Conservation (phyloP, 2,888 invertebrate genomes). For the Syrista parreyssii region DNA sequence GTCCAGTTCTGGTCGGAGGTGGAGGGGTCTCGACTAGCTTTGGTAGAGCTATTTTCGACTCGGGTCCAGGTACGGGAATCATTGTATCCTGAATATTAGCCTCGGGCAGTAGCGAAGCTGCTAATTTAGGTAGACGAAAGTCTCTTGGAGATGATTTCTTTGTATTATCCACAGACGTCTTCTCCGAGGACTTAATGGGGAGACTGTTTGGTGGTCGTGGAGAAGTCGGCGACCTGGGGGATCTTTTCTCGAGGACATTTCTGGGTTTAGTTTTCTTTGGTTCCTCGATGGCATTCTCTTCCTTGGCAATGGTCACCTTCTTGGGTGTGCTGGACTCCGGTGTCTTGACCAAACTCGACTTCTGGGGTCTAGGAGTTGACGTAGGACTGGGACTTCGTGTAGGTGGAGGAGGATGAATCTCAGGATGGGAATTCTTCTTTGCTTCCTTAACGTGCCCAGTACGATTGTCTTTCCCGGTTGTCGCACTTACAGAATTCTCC, state of each 20-base stretch:
- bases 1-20: constrained; percentile 31
- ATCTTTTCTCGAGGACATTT: background rate
- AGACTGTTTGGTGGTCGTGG: constrained; percentile 34
- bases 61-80: constrained; percentile 7
- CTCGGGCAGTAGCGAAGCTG: constrained; percentile 27
- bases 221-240: constrained; percentile 20
- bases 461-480: background rate
- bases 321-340: constrained; percentile 32
- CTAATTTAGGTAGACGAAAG: constrained; percentile 45
- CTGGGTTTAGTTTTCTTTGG: constrained; percentile 16
- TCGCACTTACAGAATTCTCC: background rate
- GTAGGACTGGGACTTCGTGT: background rate
- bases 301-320: constrained; percentile 22
- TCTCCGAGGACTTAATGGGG: constrained; percentile 33
- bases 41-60: constrained; percentile 41
- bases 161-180: constrained; percentile 22
- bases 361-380: constrained; percentile 49
- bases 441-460: background rate
- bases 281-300: constrained; percentile 18
- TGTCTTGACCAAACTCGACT: constrained; percentile 46
- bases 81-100: constrained; percentile 9
- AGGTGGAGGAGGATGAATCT: background rate
- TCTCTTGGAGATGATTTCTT: constrained; percentile 40
- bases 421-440: background rate
- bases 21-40: constrained; percentile 44